phyloP scores from a whole-genome alignment of 2,113 vertebrate species.

The Lichenostomus cassidix region DNA sequence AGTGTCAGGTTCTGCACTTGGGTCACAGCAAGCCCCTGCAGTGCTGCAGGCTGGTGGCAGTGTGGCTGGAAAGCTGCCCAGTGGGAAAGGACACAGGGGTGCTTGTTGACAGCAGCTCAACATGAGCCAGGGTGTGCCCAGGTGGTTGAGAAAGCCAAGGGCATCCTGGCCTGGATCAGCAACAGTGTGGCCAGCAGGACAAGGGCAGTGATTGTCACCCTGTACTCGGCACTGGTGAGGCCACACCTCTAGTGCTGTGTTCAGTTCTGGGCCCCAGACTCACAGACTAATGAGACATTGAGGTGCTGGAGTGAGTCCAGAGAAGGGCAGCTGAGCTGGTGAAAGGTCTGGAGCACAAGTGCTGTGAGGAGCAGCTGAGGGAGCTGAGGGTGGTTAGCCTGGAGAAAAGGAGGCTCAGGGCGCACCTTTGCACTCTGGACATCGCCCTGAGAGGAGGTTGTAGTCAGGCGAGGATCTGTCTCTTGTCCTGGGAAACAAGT shows the following conservation, averaged over 20 bases:
- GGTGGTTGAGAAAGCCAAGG: not conserved
- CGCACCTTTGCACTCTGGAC: fast-evolving
- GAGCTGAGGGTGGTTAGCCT: not conserved
- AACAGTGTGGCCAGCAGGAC: not conserved
- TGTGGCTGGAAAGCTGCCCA: not conserved
- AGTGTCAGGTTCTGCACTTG: not conserved
- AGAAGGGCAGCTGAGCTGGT: fast-evolving
- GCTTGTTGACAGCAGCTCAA: not conserved
- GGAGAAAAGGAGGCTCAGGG: not conserved
- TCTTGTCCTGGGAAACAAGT: not conserved
- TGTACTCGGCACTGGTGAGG: fast-evolving
- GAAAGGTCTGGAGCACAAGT: not conserved
- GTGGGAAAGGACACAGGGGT: not conserved
- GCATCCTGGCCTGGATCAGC: not conserved
- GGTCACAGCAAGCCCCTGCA: not conserved
- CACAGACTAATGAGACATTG: not conserved
- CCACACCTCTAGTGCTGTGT: not conserved
- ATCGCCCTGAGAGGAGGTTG: not conserved
- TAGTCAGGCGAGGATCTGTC: no score
- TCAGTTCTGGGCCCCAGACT: not conserved
- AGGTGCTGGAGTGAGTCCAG: not conserved
- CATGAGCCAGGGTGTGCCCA: fast-evolving
- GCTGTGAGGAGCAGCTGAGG: not conserved
- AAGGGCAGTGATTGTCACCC: not conserved
- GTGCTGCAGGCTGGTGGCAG: no score